These are phyloP conservation scores for Cetoscarus ocellatus DNA, from an alignment of 2,797 vertebrate species.

Conservation along the genomic window DNA sequence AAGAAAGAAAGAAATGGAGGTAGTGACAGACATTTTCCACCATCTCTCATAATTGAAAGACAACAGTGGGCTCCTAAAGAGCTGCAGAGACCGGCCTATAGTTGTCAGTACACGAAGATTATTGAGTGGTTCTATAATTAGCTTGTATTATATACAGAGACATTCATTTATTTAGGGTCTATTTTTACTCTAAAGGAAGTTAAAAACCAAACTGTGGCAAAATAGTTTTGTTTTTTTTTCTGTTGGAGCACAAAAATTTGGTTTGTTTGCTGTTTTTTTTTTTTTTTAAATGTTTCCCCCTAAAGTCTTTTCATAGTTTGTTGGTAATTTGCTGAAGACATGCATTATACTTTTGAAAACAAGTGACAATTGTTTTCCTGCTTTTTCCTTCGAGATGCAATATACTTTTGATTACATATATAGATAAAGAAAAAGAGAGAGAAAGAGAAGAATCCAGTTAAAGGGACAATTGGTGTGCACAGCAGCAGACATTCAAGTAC, in stretches of 20 bases:
- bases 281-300: not conserved
- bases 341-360: not conserved
- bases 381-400: no score
- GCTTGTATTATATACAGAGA: constrained; percentile 14
- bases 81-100: constrained; percentile 23
- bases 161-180: constrained; percentile 9
- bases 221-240: not conserved
- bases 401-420: no score
- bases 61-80: constrained; percentile 36
- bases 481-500: no score
- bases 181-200: constrained; percentile 9
- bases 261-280: not conserved
- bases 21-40: constrained; percentile 70
- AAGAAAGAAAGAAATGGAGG: constrained; percentile 57
- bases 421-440: no score
- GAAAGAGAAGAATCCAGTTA: no score
- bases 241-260: constrained; percentile 1
- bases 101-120: constrained; percentile 38
- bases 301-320: not conserved
- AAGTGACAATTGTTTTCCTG: no score
- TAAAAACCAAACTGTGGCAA: not conserved
- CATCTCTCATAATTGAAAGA: constrained; percentile 53
- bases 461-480: no score
- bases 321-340: not conserved
- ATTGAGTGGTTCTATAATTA: constrained; percentile 19